Percentiles rank a stretch among this genome's conserved stretches.
These are phyloP conservation scores for Meliscaeva auricollis DNA, from an alignment of 2,888 invertebrate genomes.

Conservation along the genomic window DNA sequence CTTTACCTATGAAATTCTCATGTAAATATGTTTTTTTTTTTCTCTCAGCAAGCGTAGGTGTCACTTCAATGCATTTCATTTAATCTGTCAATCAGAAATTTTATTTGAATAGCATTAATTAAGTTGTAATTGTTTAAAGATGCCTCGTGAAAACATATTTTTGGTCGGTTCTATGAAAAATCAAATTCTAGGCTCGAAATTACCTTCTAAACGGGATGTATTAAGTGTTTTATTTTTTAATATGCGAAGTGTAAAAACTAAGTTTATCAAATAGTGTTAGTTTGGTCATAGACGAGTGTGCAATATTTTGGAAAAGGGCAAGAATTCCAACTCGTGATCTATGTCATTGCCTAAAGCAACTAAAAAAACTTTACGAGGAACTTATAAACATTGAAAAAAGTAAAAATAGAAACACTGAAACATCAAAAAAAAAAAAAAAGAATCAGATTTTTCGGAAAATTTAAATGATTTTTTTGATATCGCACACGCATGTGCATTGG, in stretches of 20 bases:
- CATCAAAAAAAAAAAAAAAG: conserved; percentile 48
- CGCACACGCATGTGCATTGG: conserved; percentile 40
- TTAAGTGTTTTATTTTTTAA: conserved; percentile 44
- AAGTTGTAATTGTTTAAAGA: neutral
- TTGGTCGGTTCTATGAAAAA: neutral
- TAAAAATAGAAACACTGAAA: no score
- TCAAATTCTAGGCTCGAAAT: neutral
- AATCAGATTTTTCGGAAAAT: conserved; percentile 16
- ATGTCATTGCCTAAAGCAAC: conserved; percentile 39
- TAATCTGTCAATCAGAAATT: no score
- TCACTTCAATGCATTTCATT: no score
- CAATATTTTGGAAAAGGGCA: conserved; percentile 35
- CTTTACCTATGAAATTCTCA: neutral
- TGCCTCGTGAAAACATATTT: conserved; percentile 77
- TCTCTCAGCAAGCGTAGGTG: no score
- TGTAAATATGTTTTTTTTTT: no score
- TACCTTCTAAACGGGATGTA: no score
- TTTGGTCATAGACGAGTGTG: conserved; percentile 28
- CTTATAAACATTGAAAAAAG: conserved; percentile 23
- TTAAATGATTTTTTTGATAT: conserved; percentile 44
- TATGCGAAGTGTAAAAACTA: conserved; percentile 41
- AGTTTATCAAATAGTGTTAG: conserved; percentile 44
- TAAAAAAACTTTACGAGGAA: conserved; percentile 38
- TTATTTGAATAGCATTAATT: no score
- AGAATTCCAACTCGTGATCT: conserved; percentile 30